Conservation (phyloP, 2,888 invertebrate species). For the Dysmachus trigonus region DNA sequence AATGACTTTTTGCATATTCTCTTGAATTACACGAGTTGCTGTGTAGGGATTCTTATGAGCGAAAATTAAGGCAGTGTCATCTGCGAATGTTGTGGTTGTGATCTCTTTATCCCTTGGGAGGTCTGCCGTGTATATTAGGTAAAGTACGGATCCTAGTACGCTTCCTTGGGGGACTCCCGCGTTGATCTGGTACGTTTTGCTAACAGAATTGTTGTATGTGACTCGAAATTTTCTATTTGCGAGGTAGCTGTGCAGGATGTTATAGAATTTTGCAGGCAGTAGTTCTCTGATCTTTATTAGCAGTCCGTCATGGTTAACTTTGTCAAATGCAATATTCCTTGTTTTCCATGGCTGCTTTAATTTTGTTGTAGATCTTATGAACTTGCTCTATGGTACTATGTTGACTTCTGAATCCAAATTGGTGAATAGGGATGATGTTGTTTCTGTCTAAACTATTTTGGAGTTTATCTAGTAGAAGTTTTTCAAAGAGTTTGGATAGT, state of each 20-base stretch:
- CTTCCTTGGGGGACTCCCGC: no score
- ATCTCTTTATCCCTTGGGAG: not conserved
- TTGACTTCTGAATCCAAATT: slow-evolving; percentile 21
- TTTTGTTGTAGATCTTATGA: not conserved
- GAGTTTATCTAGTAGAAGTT: not conserved
- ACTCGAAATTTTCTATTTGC: not conserved
- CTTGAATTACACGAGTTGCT: not conserved
- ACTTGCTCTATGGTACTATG: slow-evolving; percentile 17
- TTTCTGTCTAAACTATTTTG: not conserved
- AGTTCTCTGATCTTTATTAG: not conserved
- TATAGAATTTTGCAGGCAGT: not conserved
- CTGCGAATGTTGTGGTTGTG: not conserved
- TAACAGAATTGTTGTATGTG: not conserved
- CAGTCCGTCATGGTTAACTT: not conserved
- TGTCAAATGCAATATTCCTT: slow-evolving; percentile 28
- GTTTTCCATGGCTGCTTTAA: slow-evolving; percentile 2
- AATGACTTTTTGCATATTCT: not conserved
- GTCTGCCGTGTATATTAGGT: no score
- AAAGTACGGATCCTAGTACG: no score
- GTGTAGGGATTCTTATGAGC: not conserved
- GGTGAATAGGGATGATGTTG: not conserved
- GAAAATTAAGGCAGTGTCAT: not conserved
- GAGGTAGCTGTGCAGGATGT: not conserved
- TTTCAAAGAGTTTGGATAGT: slow-evolving; percentile 28
- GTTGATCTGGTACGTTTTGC: not conserved